Conservation (phyloP, 2,888 invertebrate genomes). For the Macaria notata region DNA sequence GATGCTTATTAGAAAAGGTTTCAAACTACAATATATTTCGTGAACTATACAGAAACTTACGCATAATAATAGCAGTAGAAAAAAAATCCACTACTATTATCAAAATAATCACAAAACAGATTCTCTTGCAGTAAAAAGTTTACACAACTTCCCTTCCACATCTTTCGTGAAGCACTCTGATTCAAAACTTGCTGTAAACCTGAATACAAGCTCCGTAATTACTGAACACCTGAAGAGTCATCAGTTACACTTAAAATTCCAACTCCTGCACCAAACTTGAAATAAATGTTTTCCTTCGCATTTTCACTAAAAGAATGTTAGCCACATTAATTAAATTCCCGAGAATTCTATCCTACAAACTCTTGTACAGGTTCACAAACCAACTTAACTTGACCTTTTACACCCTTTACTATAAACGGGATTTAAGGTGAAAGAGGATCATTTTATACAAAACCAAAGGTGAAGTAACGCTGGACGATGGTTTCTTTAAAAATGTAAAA, state of each 20-base stretch:
- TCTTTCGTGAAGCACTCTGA: no score
- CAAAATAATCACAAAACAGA: no score
- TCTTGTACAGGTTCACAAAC: constrained; percentile 32
- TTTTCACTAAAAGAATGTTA: constrained; percentile 55
- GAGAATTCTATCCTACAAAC: constrained; percentile 43
- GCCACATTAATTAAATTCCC: constrained; percentile 66
- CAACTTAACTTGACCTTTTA: constrained; percentile 43
- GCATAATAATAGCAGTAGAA: no score
- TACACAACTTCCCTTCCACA: no score
- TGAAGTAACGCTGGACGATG: constrained; percentile 37
- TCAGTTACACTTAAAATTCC: constrained; percentile 49
- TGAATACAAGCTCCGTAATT: constrained; percentile 29
- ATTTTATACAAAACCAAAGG: constrained; percentile 40
- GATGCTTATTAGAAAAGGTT: no score
- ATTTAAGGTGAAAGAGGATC: constrained; percentile 18
- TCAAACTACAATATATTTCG: no score
- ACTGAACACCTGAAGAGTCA: constrained; percentile 37
- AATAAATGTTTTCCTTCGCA: constrained; percentile 44
- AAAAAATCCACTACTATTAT: no score
- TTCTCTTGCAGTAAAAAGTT: no score
- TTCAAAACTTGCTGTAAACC: no score
- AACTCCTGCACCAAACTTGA: constrained; percentile 42
- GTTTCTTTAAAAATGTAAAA: constrained; percentile 55
- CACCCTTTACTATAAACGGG: constrained; percentile 35
- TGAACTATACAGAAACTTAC: no score